Evolutionary conservation across 2,888 invertebrate species (phyloP), one percentile per base, ranked within the genome.

Genomic region (Diarsia dahlii): DNA sequence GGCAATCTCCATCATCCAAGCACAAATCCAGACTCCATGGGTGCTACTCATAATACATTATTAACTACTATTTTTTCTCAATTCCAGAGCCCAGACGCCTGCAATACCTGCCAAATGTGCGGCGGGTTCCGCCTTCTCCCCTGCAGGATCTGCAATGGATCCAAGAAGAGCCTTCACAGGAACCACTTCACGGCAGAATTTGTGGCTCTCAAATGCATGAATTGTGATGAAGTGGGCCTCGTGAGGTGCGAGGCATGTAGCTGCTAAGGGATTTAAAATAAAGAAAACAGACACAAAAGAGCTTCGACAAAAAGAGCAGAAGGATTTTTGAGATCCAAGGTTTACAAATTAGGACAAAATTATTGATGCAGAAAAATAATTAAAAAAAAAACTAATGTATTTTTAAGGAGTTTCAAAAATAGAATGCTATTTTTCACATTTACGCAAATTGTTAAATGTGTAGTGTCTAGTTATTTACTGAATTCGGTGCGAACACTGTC

Each of bases 131-230:
- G 99, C 64, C 97, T 99, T 79, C 97, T 99, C 52, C 99, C 99
- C 2, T 99, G 99, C 94, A 97, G 98, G 70, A 97, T 98, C 84
- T 99, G 99, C 97, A 99, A 99, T 90, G 99, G 99, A 52, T 99
- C 99, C 93, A 99, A 99, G 97, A 99, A 99, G 96, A 99, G 99
- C 28, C 98, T 99, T 69, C 98, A 99, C 93, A 97, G 99, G 88
- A 99, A 99, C 96, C 98, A 99, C 93, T 99, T 99, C 95, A 99
- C 99, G 0, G 98, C 99, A 56, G 99, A 99, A 95, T 99, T 99
- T 93, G 98, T 99, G 80, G 99, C 99, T 34, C 97, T 99, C 89
- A 98, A 99, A 91, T 99, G 99, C 95, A 99, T 99, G 98, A 98
- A 98, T 94, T 99, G 99, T 95, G 99, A 99, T 93, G 99, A 99